Base-by-base conservation (phyloP, 92 coral and sea anemone species). In the Virgularia gustaviana region DNA sequence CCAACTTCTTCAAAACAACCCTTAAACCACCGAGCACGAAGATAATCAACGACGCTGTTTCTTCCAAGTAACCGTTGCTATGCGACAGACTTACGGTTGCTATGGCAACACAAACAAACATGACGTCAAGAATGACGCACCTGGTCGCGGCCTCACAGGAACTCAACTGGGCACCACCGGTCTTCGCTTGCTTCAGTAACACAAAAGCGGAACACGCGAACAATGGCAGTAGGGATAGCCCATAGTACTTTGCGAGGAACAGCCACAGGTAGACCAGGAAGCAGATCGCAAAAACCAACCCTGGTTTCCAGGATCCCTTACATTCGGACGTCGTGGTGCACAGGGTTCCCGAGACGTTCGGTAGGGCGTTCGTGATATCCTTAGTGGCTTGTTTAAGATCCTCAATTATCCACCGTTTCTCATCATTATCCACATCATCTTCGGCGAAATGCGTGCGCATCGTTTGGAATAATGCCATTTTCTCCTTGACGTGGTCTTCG, bases 361-460 rank as follows among this genome's bases (percentile, higher is more conserved):
- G 68, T 71, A 79, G 39, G 47, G 22, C 29, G 52, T 25, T 59
- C 19, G 60, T 47, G 5, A 83, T 83, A 18, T 75, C 81, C 44
- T 63, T 64, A 6, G 85, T 81, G 0, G 91, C 83, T 18, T 79
- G 53, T 29, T 87, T 83, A 2, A 87, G 85, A 36, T 77, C 83
- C 56, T 72, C 85, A 8, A 87, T 72, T 9, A 73, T 82, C 31
- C 70, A 81, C 20, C 75, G 61, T 52, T 83, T 84, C 52, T 83
- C 86, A 37, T 83, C 83, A 13, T 60, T 77, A 57, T 56, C 73
- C 30, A 81, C 75, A 57, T 72, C 78, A n/a, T 79, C 83, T 31
- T 83, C 90, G 38, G 85, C 81, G 0, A 67, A 71, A 56, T 87
- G 80, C 63, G 57, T 63, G 56, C 85, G 85, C 82, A 79, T 74